phyloP scores from a whole-genome alignment of 2,113 vertebrate species.

The Mustelus asterias region DNA sequence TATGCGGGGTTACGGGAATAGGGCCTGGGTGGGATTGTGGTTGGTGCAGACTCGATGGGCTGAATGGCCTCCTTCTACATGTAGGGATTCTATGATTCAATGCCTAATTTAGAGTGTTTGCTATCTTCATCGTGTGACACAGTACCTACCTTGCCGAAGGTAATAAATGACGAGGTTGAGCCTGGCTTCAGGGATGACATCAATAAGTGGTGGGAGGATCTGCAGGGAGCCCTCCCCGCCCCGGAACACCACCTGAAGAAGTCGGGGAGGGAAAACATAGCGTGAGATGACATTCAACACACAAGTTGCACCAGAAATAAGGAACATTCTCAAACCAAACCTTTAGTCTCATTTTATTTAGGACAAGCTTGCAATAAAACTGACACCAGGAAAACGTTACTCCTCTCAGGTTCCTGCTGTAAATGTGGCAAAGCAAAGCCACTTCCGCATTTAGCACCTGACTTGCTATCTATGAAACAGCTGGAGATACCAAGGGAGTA shows the following conservation, averaged over 20 bases:
- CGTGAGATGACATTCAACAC: background rate
- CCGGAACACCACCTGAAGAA: constrained; percentile 84
- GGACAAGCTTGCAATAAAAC: background rate
- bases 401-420: background rate
- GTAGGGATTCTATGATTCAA: no score
- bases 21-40: no score
- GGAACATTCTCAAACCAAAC: background rate
- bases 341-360: background rate
- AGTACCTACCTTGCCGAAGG: constrained; percentile 78
- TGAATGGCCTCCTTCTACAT: no score
- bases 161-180: constrained; percentile 97
- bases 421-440: background rate
- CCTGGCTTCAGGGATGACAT: constrained; percentile 92
- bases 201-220: constrained; percentile 85
- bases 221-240: constrained; percentile 89
- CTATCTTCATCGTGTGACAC: background rate
- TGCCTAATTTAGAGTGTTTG: background rate
- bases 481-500: background rate
- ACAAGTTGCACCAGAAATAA: background rate
- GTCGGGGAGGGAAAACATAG: background rate
- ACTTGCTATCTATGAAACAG: background rate
- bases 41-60: no score
- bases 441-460: background rate
- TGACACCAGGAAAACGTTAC: background rate
- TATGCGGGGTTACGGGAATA: no score